Base-by-base conservation (phyloP, 1,140 invertebrate genomes). In the Ectropis grisescens region DNA sequence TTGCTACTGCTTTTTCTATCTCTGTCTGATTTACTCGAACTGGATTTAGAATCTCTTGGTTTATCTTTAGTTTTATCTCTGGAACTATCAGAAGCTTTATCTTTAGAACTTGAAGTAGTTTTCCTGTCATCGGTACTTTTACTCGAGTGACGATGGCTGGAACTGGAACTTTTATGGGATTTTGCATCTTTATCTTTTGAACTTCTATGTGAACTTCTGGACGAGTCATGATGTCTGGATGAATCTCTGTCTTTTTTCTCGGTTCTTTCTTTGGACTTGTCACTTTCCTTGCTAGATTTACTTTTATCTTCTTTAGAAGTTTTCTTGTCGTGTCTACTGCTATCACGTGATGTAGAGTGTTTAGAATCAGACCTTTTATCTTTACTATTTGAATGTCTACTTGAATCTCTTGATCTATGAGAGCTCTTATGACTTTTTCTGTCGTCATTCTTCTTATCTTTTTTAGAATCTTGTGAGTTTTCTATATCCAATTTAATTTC, bases 351-450 rank as follows among this genome's bases (percentile, higher is more conserved):
- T 37, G 52, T 70, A 1, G 75, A 75, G 12, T 67, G 66, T 36
- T 76, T 81, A 2, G 75, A 78, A 33, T 82, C 72, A 9, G 71
- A 70, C 48, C 66, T 68, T 47, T 60, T 82, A 37, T 84, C 82
- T 58, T 72, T 82, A 24, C 74, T 79, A 29, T 59, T 71, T 13
- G 69, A 71, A 50, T 78, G 57, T 46, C 71, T 64, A 30, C 69
- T 52, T 2, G 58, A 59, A 46, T 83, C 74, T 54, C 65, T 65
- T n/a, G 70, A 72, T 23, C 59, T 52, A 47, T 76, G 60, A 4
- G 72, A 78, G 37, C 61, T 78, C 47, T 80, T 80, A 33, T 80
- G 58, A 41, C 58, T 68, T 27, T 57, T 65, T 41, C 59, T 71
- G 29, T 79, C 69, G 19, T 75, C 69, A 26, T 33, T 11, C 36